Evolutionary conservation across 2,113 vertebrate genomes (phyloP).

Genomic region (Hepsetus odoe): DNA sequence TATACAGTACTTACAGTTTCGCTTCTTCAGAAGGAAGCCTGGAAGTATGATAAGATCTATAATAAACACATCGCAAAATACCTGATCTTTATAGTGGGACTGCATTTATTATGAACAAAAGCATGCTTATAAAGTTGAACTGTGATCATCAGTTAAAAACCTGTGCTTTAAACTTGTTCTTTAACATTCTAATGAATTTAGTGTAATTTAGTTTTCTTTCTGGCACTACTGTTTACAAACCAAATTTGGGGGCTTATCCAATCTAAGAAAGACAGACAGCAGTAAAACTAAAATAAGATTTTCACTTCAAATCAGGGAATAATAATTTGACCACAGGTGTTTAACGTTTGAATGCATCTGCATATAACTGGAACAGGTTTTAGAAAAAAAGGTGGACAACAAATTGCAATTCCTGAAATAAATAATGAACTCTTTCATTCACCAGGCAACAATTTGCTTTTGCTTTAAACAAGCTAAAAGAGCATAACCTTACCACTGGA

Average conservation of each 20-base stretch:
- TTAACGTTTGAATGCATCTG: too few relatives aligned
- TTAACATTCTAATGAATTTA: background rate
- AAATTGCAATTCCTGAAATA: conserved; percentile 42
- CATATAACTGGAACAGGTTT: background rate
- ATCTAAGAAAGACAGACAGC: background rate
- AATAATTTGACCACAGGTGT: too few relatives aligned
- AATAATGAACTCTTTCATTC: conserved; percentile 32
- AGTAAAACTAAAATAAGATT: background rate
- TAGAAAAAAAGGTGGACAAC: conserved; percentile 19
- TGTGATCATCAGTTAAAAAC: background rate
- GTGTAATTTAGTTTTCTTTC: background rate
- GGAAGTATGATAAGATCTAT: background rate
- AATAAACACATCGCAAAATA: conserved; percentile 12
- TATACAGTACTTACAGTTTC: conserved; percentile 80
- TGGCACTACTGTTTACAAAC: background rate
- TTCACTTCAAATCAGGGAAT: too few relatives aligned
- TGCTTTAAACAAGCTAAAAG: conserved; percentile 42
- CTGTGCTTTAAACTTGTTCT: background rate
- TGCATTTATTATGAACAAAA: conserved; percentile 8
- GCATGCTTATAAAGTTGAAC: background rate
- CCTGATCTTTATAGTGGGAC: background rate
- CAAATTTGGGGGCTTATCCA: background rate
- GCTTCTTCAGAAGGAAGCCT: conserved; percentile 64
- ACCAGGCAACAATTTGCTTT: conserved; percentile 20
- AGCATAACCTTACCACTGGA: conserved; percentile 76